These are phyloP conservation scores for Sandelia bainsii DNA, from an alignment of 2,797 vertebrate genomes.

Conservation along the genomic window DNA sequence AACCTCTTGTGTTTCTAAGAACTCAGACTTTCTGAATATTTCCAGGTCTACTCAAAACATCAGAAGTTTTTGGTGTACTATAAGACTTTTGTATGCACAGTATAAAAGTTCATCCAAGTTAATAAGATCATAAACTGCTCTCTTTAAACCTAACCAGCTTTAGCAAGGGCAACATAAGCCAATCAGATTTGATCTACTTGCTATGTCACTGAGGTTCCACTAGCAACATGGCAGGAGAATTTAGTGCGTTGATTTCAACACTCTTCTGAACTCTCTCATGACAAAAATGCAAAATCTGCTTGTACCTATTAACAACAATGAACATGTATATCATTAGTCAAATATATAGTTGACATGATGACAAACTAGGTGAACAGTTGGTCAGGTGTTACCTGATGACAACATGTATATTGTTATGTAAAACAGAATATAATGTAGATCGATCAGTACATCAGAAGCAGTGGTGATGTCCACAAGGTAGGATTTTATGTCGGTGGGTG, in stretches of 20 bases:
- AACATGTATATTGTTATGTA: not conserved
- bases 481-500: constrained; percentile 50
- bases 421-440: not conserved
- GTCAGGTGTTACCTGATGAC: not conserved
- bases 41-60: too few relatives aligned
- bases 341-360: not conserved
- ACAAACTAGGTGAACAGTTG: not conserved
- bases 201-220: constrained; percentile 33
- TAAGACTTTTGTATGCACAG: too few relatives aligned
- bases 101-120: too few relatives aligned
- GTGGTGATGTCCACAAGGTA: not conserved
- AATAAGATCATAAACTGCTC: constrained; percentile 37
- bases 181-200: constrained; percentile 65
- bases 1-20: too few relatives aligned
- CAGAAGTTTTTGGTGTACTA: too few relatives aligned
- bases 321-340: not conserved
- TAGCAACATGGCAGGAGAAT: not conserved
- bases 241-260: constrained; percentile 1
- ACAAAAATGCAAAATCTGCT: not conserved
- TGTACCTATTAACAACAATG: not conserved
- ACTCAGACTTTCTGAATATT: too few relatives aligned
- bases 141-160: constrained; percentile 73
- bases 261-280: not conserved
- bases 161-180: constrained; percentile 65
- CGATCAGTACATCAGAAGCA: not conserved